phyloP scores from a whole-genome alignment of 2,888 invertebrate genomes.

The Cabera pusaria region DNA sequence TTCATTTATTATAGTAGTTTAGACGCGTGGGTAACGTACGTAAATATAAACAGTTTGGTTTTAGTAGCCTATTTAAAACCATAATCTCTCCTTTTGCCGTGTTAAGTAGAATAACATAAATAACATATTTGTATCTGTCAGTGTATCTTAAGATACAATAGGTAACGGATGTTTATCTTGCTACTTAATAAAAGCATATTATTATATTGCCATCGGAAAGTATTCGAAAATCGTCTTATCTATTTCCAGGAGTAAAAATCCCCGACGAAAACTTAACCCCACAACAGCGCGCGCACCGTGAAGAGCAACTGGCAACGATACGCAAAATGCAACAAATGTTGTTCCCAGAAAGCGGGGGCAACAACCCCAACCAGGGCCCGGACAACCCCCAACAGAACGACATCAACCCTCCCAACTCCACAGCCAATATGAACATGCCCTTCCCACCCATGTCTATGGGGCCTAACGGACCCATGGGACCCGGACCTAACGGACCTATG shows the following conservation, averaged over 20 bases:
- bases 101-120: too few species aligned
- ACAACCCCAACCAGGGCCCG: conserved; percentile 56
- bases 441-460: conserved; percentile 73
- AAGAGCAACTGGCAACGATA: conserved; percentile 95
- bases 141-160: too few species aligned
- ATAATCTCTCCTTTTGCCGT: too few species aligned
- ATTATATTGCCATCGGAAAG: too few species aligned
- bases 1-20: too few species aligned
- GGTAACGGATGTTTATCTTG: too few species aligned
- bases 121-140: too few species aligned
- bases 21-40: too few species aligned
- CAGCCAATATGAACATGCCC: conserved; percentile 68
- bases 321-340: conserved; percentile 96
- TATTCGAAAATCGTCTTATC: too few species aligned
- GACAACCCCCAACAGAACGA: conserved; percentile 60
- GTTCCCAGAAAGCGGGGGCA: conserved; percentile 89
- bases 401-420: conserved; percentile 68
- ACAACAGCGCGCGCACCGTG: conserved; percentile 96
- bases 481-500: conserved; percentile 74
- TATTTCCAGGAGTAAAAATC: conserved; percentile 89
- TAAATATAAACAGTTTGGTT: too few species aligned
- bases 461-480: conserved; percentile 69
- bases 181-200: too few species aligned
- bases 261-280: conserved; percentile 98
- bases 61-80: too few species aligned